Percentiles rank a stretch among this genome's conserved stretches.
Conservation (phyloP, 1,140 invertebrate genomes). For the Steinernema khuongi region DNA sequence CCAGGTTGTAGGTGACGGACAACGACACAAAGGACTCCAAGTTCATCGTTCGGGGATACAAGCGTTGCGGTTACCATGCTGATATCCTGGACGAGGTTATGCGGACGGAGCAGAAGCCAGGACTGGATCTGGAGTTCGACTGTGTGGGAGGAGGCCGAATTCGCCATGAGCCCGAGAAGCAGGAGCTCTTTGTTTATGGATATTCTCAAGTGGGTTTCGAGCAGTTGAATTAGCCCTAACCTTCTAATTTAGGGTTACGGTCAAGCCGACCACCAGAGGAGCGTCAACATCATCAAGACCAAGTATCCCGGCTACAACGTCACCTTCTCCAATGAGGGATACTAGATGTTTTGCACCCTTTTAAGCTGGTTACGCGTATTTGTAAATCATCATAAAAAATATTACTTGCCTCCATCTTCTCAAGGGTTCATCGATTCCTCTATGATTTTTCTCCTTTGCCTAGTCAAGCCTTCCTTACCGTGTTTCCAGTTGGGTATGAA, state of each 20-base stretch:
- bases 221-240: constrained; percentile 23
- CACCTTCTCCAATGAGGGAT: constrained; percentile 75
- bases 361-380: background rate
- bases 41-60: constrained; percentile 72
- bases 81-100: constrained; percentile 69
- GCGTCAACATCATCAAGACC: constrained; percentile 71
- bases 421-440: background rate
- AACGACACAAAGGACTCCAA: constrained; percentile 62
- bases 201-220: constrained; percentile 67
- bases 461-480: background rate
- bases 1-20: constrained; percentile 47
- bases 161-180: constrained; percentile 69
- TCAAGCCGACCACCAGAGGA: constrained; percentile 73
- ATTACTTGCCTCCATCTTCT: background rate
- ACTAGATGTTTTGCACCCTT: constrained; percentile 62
- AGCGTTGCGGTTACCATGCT: constrained; percentile 68
- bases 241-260: constrained; percentile 75
- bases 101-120: constrained; percentile 61
- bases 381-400: constrained; percentile 10
- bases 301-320: constrained; percentile 72
- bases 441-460: background rate
- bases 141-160: constrained; percentile 80
- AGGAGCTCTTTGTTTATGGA: constrained; percentile 76
- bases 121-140: constrained; percentile 65
- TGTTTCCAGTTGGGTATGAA: background rate